Evolutionary conservation across 2,113 vertebrate genomes (phyloP).

Genomic region (Collichthys lucidus): DNA sequence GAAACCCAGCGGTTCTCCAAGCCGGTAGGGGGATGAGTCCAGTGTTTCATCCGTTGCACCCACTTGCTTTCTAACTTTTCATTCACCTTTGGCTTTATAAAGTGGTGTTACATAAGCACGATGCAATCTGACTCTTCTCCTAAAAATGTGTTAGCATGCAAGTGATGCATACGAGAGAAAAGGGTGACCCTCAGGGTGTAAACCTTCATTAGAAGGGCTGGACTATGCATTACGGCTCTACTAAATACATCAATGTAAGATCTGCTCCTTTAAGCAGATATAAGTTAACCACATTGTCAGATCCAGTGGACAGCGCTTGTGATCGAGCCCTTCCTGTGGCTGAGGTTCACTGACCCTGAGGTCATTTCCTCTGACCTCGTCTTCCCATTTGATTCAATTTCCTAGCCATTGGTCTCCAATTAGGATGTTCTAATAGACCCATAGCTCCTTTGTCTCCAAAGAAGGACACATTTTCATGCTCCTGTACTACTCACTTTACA

Average conservation of each 20-base stretch:
- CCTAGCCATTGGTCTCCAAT: constrained; percentile 74
- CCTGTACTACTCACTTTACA: background rate
- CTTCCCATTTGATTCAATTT: constrained; percentile 85
- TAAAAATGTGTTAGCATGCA: background rate
- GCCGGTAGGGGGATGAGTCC: background rate
- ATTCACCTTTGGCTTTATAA: constrained; percentile 5
- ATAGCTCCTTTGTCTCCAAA: constrained; percentile 40
- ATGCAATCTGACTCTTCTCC: background rate
- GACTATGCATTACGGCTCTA: background rate
- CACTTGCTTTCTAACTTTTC: background rate
- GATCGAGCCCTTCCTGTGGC: constrained; percentile 71
- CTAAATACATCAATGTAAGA: background rate
- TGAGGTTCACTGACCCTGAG: constrained; percentile 74
- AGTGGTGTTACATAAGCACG: background rate
- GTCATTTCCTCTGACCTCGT: constrained; percentile 82
- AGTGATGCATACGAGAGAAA: background rate
- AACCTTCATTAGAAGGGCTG: background rate
- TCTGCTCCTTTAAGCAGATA: background rate
- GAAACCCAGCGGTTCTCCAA: constrained; percentile 13
- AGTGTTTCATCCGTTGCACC: background rate
- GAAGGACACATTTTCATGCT: constrained; percentile 2
- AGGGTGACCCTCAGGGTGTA: background rate
- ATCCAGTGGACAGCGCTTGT: constrained; percentile 25
- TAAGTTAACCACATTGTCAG: constrained; percentile 30
- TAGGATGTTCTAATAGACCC: constrained; percentile 69